Evolutionary conservation across 2,888 invertebrate species (phyloP).

Genomic region (Galerucella nymphaeae): DNA sequence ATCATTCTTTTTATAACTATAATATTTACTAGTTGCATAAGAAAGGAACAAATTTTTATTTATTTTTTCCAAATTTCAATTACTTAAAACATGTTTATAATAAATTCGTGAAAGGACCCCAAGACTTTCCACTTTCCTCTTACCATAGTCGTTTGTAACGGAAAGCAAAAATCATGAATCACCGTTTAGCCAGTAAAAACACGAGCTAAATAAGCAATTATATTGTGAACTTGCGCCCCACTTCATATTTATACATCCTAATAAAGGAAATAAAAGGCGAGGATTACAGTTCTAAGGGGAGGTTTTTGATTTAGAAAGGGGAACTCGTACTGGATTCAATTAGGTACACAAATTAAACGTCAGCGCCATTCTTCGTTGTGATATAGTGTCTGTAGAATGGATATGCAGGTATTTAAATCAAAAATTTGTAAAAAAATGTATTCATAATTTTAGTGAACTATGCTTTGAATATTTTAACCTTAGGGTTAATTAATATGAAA

Average conservation of each 20-base stretch:
- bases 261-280: slow-evolving; percentile 62
- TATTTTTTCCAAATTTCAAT: neutral
- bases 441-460: neutral
- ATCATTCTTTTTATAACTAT: too few relatives aligned
- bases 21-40: too few relatives aligned
- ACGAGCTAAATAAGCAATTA: slow-evolving; percentile 57
- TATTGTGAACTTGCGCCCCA: slow-evolving; percentile 53
- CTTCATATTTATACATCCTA: slow-evolving; percentile 61
- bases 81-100: neutral
- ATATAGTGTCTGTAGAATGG: slow-evolving; percentile 53
- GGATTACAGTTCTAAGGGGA: slow-evolving; percentile 60
- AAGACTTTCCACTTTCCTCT: neutral
- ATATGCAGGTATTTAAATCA: slow-evolving; percentile 39
- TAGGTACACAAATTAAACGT: slow-evolving; percentile 63
- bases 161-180: slow-evolving; percentile 45
- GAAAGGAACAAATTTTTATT: too few relatives aligned
- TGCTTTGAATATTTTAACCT: neutral
- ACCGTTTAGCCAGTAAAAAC: slow-evolving; percentile 53
- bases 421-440: neutral
- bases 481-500: too few relatives aligned
- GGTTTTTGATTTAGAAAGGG: slow-evolving; percentile 59
- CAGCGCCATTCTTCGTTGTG: slow-evolving; percentile 59
- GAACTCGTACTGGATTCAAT: slow-evolving; percentile 59
- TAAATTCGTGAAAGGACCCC: neutral
- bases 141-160: neutral